phyloP scores from a whole-genome alignment of 2,113 vertebrate species.

The Nycticryphes semicollaris region DNA sequence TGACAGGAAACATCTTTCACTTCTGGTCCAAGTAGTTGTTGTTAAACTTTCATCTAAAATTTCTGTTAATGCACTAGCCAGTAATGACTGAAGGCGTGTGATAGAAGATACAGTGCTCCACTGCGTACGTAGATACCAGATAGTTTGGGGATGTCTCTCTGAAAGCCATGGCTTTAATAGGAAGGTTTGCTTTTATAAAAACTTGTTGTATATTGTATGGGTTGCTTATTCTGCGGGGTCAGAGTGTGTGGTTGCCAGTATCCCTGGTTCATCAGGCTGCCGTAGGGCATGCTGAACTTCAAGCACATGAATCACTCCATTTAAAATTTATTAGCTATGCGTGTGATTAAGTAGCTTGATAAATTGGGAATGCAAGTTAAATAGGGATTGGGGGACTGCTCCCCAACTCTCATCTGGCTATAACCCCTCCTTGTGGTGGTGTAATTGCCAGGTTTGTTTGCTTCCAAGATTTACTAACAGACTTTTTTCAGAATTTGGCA shows the following conservation, averaged over 20 bases:
- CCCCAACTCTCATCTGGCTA: accelerated
- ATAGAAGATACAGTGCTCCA: neutral
- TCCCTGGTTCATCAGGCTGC: neutral
- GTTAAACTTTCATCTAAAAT: neutral
- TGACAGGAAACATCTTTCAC: neutral
- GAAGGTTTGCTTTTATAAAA: neutral
- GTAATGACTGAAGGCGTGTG: neutral
- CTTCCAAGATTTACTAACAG: neutral
- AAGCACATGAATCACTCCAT: neutral
- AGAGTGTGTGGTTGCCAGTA: accelerated
- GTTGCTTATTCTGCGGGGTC: neutral
- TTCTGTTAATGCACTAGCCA: neutral
- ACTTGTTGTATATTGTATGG: neutral
- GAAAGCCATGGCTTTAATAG: neutral
- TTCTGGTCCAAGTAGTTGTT: neutral
- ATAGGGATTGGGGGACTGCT: neutral
- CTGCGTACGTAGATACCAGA: neutral
- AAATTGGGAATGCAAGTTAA: neutral
- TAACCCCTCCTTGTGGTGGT: neutral
- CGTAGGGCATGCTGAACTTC: neutral
- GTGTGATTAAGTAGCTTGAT: neutral
- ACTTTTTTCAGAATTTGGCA: neutral
- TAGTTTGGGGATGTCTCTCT: neutral
- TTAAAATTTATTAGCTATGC: neutral
- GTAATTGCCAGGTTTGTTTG: neutral